Evolutionary conservation across 2,113 vertebrate genomes (phyloP), one percentile per base, ranked within the genome.

Genomic region (Leucopsar rothschildi): DNA sequence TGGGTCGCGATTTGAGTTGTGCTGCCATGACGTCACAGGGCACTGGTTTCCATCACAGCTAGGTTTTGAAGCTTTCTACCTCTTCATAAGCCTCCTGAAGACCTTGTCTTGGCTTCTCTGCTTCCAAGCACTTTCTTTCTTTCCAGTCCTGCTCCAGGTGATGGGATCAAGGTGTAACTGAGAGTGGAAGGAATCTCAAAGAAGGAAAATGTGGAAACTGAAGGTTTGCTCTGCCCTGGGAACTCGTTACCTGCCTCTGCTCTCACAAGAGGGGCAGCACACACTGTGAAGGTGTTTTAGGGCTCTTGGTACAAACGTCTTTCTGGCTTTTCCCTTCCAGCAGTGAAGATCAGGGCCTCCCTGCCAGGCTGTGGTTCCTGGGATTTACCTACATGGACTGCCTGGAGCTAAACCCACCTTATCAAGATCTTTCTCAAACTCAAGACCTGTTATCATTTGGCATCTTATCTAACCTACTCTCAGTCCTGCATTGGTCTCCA

Each of bases 241-340:
- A 53, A 33, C 25, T 82, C 0, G 0, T 33, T 33, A 33, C 15
- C 29, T 78, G n/a, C 20, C 21, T 66, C 25, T 0, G 0, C 22
- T 52, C 37, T 57, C 0, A 0, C 42, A 63, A 56, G 42, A 70
- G 16, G 7, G 6, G 29, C 64, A 84, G 73, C 0, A 1, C 50
- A 35, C 0, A 0, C 47, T 61, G 16, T 44, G 60, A 88, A 65
- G 37, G 28, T 47, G 24, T 65, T 85, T 13, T 5, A 59, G 37
- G 31, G 19, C 19, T 82, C 45, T 69, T 49, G 39, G 31, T 65
- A 53, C 12, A 70, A 56, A 78, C 0, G 0, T 31, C 52, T 70
- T 2, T 1, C 28, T 19, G n/a, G 12, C 14, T 83, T 90, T 90
- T 80, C 20, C 20, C 20, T 90, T 82, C 40, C 44, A 77, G 57